Evolutionary conservation across 2,113 vertebrate genomes (phyloP), one percentile per base, ranked within the genome.

Genomic region (Chaetodon trifascialis): DNA sequence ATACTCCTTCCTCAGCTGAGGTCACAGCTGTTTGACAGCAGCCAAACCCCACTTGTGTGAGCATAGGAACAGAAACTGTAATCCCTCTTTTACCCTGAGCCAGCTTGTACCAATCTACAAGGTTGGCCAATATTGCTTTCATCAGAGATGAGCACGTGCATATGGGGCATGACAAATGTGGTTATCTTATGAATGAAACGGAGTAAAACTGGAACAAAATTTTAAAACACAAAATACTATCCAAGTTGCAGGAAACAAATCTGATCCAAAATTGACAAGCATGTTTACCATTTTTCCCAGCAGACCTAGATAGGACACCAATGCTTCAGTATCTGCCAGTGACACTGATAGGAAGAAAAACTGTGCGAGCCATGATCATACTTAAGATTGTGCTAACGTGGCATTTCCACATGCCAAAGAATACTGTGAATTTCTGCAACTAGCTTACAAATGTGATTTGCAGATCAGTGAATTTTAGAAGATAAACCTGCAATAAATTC

Each of bases 1-100:
- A 56, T 15, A n/a, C 3, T 0, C n/a, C 8, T 38, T 52, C 4
- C 16, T 49, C 63, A 78, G 76, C 47, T 73, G 60, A 88, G 77
- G 81, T 86, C 76, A 86, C 85, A 93, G 86, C 78, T 84, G 90
- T 89, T 63, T 76, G 65, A 90, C 51, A 73, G 75, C 42, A 74
- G 78, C 70, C 81, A 85, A 80, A 79, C 62, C 19, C 62, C 51
- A 77, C 71, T 85, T 68, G 67, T 77, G 66, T 54, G 51, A 72
- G 75, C 52, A 40, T 6, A 62, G 23, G 73, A 73, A 86, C 79
- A 58, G 30, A 72, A 77, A 80, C 36, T 9, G 56, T 73, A 91
- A 87, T 87, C 68, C 65, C 42, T 4, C 6, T 73, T 67, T 83
- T 40, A 81, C 84, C 42, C 71, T 69, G 25, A 84, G 58, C 80